Evolutionary conservation across 2,888 invertebrate species (phyloP).

Genomic region (Aphidoletes aphidimyza): DNA sequence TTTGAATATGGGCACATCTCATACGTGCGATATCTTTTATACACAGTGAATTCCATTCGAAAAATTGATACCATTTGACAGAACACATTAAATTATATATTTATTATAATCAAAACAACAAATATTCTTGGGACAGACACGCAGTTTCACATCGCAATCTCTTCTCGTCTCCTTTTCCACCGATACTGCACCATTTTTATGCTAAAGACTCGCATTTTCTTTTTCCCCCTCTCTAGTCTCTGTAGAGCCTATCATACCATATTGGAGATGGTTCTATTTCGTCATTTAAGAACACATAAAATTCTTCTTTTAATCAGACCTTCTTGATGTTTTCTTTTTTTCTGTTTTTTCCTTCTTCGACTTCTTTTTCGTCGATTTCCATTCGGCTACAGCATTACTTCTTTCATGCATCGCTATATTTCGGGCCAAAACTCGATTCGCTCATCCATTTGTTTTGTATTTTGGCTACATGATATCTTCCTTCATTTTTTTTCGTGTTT

Average conservation of each 20-base stretch:
- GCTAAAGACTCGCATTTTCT: not conserved
- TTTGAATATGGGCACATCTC: not conserved
- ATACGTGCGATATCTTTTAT: not conserved
- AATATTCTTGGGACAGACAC: not conserved
- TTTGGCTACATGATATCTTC: not conserved
- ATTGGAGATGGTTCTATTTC: not conserved
- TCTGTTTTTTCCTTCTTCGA: not conserved
- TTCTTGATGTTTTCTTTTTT: conserved; percentile 33
- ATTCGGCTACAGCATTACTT: conserved; percentile 33
- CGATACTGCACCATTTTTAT: no score
- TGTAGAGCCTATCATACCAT: not conserved
- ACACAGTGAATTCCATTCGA: not conserved
- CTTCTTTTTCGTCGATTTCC: not conserved
- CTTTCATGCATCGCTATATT: conserved; percentile 55
- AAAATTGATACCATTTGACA: not conserved
- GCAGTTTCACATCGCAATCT: not conserved
- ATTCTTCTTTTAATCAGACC: conserved; percentile 55
- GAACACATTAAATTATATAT: conserved; percentile 48
- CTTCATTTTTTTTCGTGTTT: not conserved
- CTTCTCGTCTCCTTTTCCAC: no score
- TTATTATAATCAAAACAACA: conserved; percentile 32
- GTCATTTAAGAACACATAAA: conserved; percentile 20
- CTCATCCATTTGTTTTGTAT: conserved; percentile 40
- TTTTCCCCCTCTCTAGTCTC: not conserved
- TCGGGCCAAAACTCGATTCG: not conserved